phyloP scores from a whole-genome alignment of 2,888 invertebrate species.

The Noctua comes region DNA sequence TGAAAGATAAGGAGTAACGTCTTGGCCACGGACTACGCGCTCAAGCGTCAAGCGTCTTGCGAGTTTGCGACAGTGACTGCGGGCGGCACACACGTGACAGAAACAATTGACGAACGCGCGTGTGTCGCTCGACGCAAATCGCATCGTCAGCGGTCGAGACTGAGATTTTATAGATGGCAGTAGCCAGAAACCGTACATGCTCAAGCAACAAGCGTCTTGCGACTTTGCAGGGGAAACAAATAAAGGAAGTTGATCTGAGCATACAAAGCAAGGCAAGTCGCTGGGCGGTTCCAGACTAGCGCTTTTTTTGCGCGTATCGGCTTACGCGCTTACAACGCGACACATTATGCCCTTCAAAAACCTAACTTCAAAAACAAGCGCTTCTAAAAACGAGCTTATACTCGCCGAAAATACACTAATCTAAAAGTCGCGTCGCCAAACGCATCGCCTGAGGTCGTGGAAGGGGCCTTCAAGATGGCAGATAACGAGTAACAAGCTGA shows the following conservation, averaged over 20 bases:
- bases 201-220: not conserved
- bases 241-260: no score
- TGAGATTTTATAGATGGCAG: no score
- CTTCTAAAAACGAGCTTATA: not conserved
- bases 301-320: not conserved
- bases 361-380: not conserved
- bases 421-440: not conserved
- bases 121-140: not conserved
- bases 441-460: not conserved
- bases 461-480: constrained; percentile 15
- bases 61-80: not conserved
- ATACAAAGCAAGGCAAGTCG: not conserved
- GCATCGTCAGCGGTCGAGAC: no score
- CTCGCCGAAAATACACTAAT: not conserved
- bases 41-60: not conserved
- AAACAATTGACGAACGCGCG: not conserved
- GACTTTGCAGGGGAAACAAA: not conserved
- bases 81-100: no score
- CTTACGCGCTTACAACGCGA: not conserved
- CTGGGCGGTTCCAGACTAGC: not conserved
- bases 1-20: constrained; percentile 38
- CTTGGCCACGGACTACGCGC: not conserved
- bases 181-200: no score
- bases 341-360: not conserved
- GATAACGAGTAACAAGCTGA: constrained; percentile 36